These are phyloP conservation scores for Sphaerodactylus townsendi DNA, from an alignment of 2,113 vertebrate genomes.

Conservation along the genomic window DNA sequence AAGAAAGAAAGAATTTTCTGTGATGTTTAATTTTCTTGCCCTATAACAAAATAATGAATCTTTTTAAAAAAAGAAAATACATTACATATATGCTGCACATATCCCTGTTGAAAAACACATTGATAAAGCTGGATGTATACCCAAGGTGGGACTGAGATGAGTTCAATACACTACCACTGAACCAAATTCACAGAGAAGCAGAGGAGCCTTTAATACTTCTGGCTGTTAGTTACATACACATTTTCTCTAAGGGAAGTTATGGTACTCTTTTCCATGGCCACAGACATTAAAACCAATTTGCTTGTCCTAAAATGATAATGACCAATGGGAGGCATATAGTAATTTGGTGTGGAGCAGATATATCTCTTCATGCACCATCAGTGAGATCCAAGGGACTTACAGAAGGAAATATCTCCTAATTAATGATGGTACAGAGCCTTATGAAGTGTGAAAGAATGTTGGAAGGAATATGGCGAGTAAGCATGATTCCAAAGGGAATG, in stretches of 20 bases:
- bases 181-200: neutral
- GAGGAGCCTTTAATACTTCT: constrained; percentile 20
- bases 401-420: constrained; percentile 59
- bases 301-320: constrained; percentile 39
- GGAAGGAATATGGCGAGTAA: constrained; percentile 47
- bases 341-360: constrained; percentile 42
- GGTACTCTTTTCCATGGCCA: neutral
- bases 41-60: constrained; percentile 23
- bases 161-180: constrained; percentile 4
- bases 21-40: neutral
- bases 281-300: constrained; percentile 44
- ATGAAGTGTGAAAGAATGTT: constrained; percentile 60
- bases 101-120: constrained; percentile 56
- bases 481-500: constrained; percentile 36
- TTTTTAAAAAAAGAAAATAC: constrained; percentile 1
- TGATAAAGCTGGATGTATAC: neutral
- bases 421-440: constrained; percentile 56
- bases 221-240: constrained; percentile 1
- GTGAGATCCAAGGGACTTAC: constrained; percentile 49
- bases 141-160: neutral
- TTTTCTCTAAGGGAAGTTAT: constrained; percentile 15
- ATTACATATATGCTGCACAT: constrained; percentile 34
- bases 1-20: neutral
- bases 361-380: constrained; percentile 40
- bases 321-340: constrained; percentile 43